Base-by-base conservation (phyloP, 2,113 vertebrate genomes). In the Phoxinus phoxinus region DNA sequence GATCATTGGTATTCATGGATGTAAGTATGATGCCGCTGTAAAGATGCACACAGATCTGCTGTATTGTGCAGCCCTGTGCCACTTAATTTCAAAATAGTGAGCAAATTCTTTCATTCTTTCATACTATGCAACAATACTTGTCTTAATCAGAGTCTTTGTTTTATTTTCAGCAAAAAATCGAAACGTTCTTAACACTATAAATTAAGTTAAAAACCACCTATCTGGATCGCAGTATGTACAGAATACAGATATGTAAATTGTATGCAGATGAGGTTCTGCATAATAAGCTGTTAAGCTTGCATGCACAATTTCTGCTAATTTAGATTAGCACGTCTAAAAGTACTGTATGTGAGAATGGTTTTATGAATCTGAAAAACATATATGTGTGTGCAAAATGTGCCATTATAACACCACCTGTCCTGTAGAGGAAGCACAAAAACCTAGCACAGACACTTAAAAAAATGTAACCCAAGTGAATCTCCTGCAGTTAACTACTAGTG, bases 1-100 rank as follows among this genome's bases (percentile, higher is more conserved):
- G 71, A 74, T 74, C 41, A 74, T 46, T 74, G 41, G 37, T 74
- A 46, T 73, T 73, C 69, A 17, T 48, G 41, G n/a, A 17, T 25
- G 69, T 13, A 73, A 37, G 37, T 25, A 11, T 73, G 11, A 72
- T 44, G 37, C 5, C 0, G n/a, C 72, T 48, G 71, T 46, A 41
- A 44, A 72, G 21, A 72, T 72, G 37, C 69, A 72, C 35, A 25
- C 23, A 74, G 41, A 48, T 27, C n/a, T 74, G 37, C 41, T 44
- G 37, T 15, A n/a, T 44, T 44, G 69, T 73, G 37, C 37, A 73
- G 69, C 1, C 1, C 19, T 69, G 65, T 37, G 19, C 32, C 32
- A 69, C 32, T 35, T 69, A 35, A 65, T 41, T 41, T 41, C 37
- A 41, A 46, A 72, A 72, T 21, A 17, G 17, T 35, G 21, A 69